These are phyloP conservation scores for Craniophora ligustri DNA, from an alignment of 2,888 invertebrate species.

Conservation along the genomic window DNA sequence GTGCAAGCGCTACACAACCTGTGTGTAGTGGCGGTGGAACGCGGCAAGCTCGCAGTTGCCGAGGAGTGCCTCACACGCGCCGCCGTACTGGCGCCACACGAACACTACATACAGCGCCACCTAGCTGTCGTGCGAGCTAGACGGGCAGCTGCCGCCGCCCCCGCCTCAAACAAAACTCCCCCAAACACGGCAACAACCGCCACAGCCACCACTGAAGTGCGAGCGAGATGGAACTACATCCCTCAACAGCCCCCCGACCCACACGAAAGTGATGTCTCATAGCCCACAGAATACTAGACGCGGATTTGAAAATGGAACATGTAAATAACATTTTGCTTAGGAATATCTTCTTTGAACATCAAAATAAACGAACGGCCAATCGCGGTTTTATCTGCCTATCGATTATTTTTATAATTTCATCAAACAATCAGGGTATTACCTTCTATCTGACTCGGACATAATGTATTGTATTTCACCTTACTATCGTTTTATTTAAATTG, in stretches of 20 bases:
- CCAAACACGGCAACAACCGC: constrained; percentile 50
- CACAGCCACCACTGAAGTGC: constrained; percentile 70
- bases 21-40: constrained; percentile 98
- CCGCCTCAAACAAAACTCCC: constrained; percentile 34
- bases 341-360: constrained; percentile 53
- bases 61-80: constrained; percentile 95
- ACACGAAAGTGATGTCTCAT: constrained; percentile 78
- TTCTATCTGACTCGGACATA: constrained; percentile 45
- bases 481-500: constrained; percentile 42
- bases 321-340: constrained; percentile 55
- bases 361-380: constrained; percentile 49
- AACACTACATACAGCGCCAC: constrained; percentile 97
- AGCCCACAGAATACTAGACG: constrained; percentile 59
- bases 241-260: constrained; percentile 85
- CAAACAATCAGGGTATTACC: constrained; percentile 65
- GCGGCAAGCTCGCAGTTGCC: constrained; percentile 95
- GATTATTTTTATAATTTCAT: constrained; percentile 56
- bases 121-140: constrained; percentile 94
- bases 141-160: constrained; percentile 47
- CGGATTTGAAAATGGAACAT: constrained; percentile 34
- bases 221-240: constrained; percentile 86
- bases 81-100: constrained; percentile 94
- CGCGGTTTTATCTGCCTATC: constrained; percentile 56
- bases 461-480: constrained; percentile 46
- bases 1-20: constrained; percentile 98